These are phyloP conservation scores for Listronotus bonariensis DNA, from an alignment of 1,140 invertebrate species.

Conservation along the genomic window DNA sequence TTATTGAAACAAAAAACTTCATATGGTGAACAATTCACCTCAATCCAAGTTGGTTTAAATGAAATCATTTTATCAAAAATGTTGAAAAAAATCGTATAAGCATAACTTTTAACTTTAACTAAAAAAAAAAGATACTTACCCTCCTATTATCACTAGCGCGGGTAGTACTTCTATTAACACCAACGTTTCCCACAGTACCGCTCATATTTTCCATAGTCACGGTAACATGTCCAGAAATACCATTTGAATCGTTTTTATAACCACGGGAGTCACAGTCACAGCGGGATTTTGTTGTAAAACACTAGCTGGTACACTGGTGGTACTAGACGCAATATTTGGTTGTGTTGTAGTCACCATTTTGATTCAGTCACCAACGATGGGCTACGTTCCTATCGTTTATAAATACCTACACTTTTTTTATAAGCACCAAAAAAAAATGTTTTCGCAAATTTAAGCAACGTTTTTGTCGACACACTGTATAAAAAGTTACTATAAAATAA, in stretches of 20 bases:
- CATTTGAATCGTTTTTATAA: constrained; percentile 6
- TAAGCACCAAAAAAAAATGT: too few species aligned
- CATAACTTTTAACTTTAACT: too few species aligned
- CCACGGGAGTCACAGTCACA: constrained; percentile 6
- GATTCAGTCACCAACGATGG: not conserved
- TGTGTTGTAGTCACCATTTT: constrained; percentile 21
- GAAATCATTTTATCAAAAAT: too few species aligned
- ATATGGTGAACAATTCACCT: too few species aligned
- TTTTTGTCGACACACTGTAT: too few species aligned
- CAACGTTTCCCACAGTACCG: constrained; percentile 6
- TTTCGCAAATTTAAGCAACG: too few species aligned
- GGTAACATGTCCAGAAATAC: not conserved
- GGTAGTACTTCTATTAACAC: constrained; percentile 7
- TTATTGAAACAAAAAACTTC: too few species aligned
- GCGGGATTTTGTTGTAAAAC: constrained; percentile 20
- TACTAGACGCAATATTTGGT: constrained; percentile 3
- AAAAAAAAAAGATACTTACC: constrained; percentile 43
- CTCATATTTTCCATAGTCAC: constrained; percentile 8
- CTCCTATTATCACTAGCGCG: constrained; percentile 46
- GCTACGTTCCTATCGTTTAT: too few species aligned
- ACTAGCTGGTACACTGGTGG: constrained; percentile 20
- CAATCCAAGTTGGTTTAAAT: too few species aligned
- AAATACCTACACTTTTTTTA: too few species aligned
- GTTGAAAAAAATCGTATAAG: too few species aligned
- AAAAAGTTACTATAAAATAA: too few species aligned